Evolutionary conservation across 2,113 vertebrate species (phyloP).

Genomic region (Solea senegalensis): DNA sequence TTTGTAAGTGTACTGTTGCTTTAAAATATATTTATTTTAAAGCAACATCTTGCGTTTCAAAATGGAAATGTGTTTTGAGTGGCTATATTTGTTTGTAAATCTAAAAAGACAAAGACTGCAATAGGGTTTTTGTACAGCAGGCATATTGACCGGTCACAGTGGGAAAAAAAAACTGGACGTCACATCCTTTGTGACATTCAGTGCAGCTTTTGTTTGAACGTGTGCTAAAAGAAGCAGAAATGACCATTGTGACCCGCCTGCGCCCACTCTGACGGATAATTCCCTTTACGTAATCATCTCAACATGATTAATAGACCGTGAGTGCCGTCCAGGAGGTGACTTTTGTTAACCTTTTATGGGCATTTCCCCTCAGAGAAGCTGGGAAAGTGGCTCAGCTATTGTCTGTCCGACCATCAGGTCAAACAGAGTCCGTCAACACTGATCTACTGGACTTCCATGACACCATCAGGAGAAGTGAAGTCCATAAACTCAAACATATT

Average conservation of each 20-base stretch:
- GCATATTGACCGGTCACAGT: background rate
- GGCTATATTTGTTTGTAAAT: background rate
- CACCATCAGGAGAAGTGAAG: conserved; percentile 36
- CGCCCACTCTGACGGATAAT: conserved; percentile 64
- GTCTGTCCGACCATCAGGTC: conserved; percentile 53
- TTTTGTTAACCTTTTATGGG: conserved; percentile 71
- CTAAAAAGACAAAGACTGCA: background rate
- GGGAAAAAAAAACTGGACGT: background rate
- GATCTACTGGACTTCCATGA: conserved; percentile 51
- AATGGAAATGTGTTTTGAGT: no score
- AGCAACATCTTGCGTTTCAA: no score
- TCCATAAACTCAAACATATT: conserved; percentile 59
- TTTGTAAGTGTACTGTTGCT: no score
- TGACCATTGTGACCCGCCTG: conserved; percentile 53
- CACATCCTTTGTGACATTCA: conserved; percentile 22
- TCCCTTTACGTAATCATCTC: conserved; percentile 70
- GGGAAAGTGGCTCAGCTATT: conserved; percentile 62
- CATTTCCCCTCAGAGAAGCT: conserved; percentile 58
- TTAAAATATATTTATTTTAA: no score
- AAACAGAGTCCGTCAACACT: conserved; percentile 37
- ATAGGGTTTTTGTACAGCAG: no score
- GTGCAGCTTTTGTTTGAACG: conserved; percentile 24
- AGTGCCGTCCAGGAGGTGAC: conserved; percentile 66
- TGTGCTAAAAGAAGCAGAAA: conserved; percentile 46
- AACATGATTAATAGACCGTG: conserved; percentile 72